A percentile compares a stretch with the other conserved stretches of the same genome.
phyloP scores from a whole-genome alignment of 2,113 vertebrate genomes.

The Bos javanicus region DNA sequence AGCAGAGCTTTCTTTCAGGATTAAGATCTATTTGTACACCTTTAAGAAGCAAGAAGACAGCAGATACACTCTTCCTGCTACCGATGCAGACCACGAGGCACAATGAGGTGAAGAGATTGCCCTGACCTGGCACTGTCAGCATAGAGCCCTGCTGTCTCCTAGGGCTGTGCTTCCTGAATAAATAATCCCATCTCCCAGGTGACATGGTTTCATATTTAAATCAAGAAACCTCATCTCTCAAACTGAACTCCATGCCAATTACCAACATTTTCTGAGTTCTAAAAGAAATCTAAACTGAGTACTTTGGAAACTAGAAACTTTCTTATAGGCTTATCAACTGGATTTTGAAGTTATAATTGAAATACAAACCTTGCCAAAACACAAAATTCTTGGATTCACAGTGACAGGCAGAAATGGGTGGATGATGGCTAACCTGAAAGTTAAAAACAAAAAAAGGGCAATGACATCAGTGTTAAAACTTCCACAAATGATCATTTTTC shows the following conservation, averaged over 20 bases:
- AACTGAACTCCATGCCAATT: neutral
- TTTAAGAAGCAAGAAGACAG: neutral
- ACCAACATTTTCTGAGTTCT: slow-evolving; percentile 35
- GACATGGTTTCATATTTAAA: neutral
- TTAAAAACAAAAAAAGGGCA: slow-evolving; percentile 44
- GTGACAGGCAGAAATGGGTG: slow-evolving; percentile 98
- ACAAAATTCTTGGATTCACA: slow-evolving; percentile 99
- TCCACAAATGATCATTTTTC: neutral
- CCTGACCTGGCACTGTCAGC: neutral
- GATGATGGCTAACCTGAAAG: slow-evolving; percentile 98
- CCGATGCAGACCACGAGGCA: neutral
- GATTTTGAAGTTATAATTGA: slow-evolving; percentile 56
- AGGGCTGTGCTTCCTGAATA: neutral
- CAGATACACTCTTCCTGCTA: neutral
- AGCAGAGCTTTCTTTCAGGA: neutral
- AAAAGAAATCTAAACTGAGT: slow-evolving; percentile 27
- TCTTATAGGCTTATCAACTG: slow-evolving; percentile 29
- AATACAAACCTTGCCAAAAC: slow-evolving; percentile 97
- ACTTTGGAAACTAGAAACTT: neutral
- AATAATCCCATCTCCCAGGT: neutral
- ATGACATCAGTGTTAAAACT: neutral
- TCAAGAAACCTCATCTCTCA: slow-evolving; percentile 38
- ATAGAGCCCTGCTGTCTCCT: fast-evolving
- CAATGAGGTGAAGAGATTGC: neutral
- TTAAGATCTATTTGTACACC: neutral